phyloP scores from a whole-genome alignment of 2,888 invertebrate species.

The Steromphala cineraria region DNA sequence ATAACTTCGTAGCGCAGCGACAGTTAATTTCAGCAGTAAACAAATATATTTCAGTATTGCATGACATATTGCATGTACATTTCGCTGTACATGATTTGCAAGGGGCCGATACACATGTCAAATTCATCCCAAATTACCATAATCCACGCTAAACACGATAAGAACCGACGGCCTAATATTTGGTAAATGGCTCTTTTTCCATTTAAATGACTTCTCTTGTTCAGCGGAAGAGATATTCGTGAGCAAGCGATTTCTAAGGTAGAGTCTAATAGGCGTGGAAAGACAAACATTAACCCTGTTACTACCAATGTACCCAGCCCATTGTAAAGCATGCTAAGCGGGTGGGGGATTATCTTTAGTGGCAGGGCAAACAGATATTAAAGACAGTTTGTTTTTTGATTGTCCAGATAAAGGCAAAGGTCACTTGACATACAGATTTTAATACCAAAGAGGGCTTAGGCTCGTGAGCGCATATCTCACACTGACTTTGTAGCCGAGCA shows the following conservation, averaged over 20 bases:
- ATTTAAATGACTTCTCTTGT: conserved; percentile 20
- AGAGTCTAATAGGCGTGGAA: neutral
- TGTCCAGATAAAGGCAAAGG: neutral
- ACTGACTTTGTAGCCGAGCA: neutral
- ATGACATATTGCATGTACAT: no score
- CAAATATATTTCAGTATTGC: no score
- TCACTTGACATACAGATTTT: neutral
- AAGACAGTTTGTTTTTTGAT: conserved; percentile 11
- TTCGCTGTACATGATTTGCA: neutral
- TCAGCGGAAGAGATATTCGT: neutral
- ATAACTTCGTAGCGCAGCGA: no score
- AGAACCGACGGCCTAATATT: neutral
- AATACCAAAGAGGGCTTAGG: neutral
- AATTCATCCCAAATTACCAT: conserved; percentile 14
- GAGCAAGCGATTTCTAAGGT: neutral
- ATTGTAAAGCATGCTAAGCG: neutral
- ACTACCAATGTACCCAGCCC: neutral
- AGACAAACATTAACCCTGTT: neutral
- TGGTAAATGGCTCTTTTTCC: conserved; percentile 2
- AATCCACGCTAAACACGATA: conserved; percentile 6
- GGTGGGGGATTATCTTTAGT: neutral
- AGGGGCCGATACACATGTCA: neutral
- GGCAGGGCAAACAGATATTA: neutral
- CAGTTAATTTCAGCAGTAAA: no score
- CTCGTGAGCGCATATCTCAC: neutral